Evolutionary conservation across 35 echinoderm and acorn worm species (phyloP).

Genomic region (Lytechinus variegatus): DNA sequence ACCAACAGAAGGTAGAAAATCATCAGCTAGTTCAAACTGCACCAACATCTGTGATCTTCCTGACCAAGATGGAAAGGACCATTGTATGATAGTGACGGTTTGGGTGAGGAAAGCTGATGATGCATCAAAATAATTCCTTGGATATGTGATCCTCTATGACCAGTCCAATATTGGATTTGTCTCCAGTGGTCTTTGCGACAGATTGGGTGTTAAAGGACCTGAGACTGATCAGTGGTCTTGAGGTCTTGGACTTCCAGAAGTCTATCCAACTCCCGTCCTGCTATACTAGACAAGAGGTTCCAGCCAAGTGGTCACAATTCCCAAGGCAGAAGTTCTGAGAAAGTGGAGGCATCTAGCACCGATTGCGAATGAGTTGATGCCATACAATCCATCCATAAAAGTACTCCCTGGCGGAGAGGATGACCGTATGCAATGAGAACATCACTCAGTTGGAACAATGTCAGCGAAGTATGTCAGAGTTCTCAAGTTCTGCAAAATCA

Average conservation of each 20-base stretch:
- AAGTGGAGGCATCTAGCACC: too few relatives aligned
- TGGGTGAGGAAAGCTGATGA: background rate
- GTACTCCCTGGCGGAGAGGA: too few relatives aligned
- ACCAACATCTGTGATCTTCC: background rate
- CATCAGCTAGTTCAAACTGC: background rate
- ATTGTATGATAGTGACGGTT: constrained; percentile 58
- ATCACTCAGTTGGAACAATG: too few relatives aligned
- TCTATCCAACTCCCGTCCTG: too few relatives aligned
- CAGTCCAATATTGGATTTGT: constrained; percentile 16
- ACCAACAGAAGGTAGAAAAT: background rate
- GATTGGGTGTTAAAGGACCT: background rate
- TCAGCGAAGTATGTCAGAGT: too few relatives aligned
- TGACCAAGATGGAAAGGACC: background rate
- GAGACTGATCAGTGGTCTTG: background rate
- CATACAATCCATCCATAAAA: too few relatives aligned
- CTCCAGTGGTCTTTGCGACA: background rate
- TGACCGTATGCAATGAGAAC: too few relatives aligned
- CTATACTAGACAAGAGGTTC: too few relatives aligned
- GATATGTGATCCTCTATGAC: constrained; percentile 1
- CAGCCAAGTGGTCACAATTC: too few relatives aligned
- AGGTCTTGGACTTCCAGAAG: too few relatives aligned
- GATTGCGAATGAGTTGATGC: too few relatives aligned
- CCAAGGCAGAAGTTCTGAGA: background rate
- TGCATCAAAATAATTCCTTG: background rate
- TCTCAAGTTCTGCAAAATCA: constrained; percentile 25